Conservation (phyloP, 2,888 invertebrate species). For the Cremastobaeus sp. region DNA sequence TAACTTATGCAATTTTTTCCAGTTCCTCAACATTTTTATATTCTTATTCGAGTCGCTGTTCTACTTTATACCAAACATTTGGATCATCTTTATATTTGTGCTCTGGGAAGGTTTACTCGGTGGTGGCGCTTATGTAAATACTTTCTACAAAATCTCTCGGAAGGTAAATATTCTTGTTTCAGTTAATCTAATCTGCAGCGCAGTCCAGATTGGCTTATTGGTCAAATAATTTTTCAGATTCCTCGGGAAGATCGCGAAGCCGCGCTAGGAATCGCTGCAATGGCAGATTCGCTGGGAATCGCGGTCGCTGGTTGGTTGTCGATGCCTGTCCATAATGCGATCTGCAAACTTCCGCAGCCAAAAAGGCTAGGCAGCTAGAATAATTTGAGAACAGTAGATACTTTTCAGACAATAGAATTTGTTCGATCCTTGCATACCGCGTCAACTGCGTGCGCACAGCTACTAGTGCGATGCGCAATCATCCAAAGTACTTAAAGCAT, state of each 20-base stretch:
- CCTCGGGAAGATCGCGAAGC: slow-evolving; percentile 80
- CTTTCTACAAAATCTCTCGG: slow-evolving; percentile 86
- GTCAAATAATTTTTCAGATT: slow-evolving; percentile 76
- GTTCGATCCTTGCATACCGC: background rate
- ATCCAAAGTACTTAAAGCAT: slow-evolving; percentile 53
- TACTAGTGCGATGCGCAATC: slow-evolving; percentile 21
- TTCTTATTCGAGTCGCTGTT: slow-evolving; percentile 80
- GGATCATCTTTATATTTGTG: slow-evolving; percentile 81
- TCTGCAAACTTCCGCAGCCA: slow-evolving; percentile 82
- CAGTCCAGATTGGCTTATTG: too few species aligned
- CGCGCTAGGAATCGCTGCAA: slow-evolving; percentile 86
- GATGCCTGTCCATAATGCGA: slow-evolving; percentile 86
- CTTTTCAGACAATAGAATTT: too few species aligned
- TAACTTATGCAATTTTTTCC: too few species aligned
- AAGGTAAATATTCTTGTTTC: too few species aligned
- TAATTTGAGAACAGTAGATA: slow-evolving; percentile 9
- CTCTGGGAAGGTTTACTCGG: slow-evolving; percentile 84
- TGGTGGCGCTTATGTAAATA: slow-evolving; percentile 87
- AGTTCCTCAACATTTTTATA: slow-evolving; percentile 81
- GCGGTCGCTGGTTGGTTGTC: slow-evolving; percentile 86
- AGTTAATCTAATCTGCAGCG: too few species aligned
- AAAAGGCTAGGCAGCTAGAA: slow-evolving; percentile 29
- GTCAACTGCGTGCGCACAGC: slow-evolving; percentile 3
- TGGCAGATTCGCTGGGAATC: slow-evolving; percentile 88
- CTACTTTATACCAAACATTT: slow-evolving; percentile 81